Conservation (phyloP, 2,797 vertebrate genomes). For the Alectoris magna region DNA sequence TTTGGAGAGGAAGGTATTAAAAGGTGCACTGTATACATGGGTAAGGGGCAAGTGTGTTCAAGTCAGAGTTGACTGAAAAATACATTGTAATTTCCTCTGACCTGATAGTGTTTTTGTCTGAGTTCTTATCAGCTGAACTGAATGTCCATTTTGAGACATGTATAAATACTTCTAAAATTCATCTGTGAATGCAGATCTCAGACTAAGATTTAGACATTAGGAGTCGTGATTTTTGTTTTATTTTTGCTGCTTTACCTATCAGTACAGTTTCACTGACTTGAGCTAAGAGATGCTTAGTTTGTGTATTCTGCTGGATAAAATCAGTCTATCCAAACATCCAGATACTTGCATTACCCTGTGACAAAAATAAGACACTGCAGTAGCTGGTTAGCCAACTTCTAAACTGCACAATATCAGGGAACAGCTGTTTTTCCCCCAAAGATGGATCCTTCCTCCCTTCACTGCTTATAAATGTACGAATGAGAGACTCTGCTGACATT, state of each 20-base stretch:
- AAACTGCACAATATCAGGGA: background rate
- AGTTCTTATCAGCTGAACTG: background rate
- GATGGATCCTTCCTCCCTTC: background rate
- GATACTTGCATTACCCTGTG: background rate
- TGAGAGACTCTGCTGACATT: background rate
- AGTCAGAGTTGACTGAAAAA: background rate
- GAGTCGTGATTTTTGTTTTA: background rate
- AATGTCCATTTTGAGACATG: background rate
- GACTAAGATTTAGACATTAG: background rate
- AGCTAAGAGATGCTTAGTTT: background rate
- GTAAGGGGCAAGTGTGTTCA: background rate
- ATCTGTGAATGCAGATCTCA: background rate
- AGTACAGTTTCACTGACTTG: background rate
- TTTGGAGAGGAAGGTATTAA: background rate
- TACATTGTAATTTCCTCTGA: background rate
- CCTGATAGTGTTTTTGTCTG: background rate
- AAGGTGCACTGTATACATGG: background rate
- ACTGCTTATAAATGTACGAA: background rate
- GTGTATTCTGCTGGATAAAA: background rate
- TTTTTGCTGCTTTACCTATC: background rate
- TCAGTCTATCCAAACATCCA: background rate
- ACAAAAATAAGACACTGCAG: background rate
- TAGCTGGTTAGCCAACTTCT: background rate
- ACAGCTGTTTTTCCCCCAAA: background rate
- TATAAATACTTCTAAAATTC: background rate